Evolutionary conservation across 2,113 vertebrate species (phyloP).

Genomic region (Phalacrocorax carbo): DNA sequence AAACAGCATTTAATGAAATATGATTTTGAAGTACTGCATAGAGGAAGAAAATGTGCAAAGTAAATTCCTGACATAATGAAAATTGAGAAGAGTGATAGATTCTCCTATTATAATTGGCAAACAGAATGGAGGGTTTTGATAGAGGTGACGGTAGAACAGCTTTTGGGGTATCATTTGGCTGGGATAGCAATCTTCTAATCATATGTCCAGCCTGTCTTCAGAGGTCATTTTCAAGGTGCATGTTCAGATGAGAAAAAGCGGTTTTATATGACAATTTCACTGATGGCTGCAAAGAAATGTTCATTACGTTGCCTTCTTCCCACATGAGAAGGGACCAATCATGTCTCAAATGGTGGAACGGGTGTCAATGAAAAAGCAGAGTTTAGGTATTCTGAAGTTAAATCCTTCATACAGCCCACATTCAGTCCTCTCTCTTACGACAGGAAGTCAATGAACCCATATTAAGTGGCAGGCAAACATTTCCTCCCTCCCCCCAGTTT

Average conservation of each 20-base stretch:
- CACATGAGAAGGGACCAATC: neutral
- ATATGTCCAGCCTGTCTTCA: constrained; percentile 3
- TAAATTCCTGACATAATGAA: constrained; percentile 37
- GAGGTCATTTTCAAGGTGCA: constrained; percentile 25
- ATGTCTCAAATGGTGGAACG: neutral
- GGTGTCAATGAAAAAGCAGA: neutral
- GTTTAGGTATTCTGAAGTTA: neutral
- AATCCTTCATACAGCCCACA: neutral
- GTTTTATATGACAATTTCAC: neutral
- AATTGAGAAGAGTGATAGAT: constrained; percentile 16
- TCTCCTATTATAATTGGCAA: constrained; percentile 22
- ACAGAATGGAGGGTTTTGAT: neutral
- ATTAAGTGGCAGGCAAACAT: neutral
- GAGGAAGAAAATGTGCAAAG: constrained; percentile 8
- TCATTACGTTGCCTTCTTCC: neutral
- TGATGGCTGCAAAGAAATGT: constrained; percentile 4
- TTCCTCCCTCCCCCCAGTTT: neutral
- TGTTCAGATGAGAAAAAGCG: neutral
- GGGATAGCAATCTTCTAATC: constrained; percentile 35
- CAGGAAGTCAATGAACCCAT: neutral
- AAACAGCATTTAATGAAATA: constrained; percentile 53
- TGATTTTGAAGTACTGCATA: constrained; percentile 8
- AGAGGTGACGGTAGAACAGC: neutral
- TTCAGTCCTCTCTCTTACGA: neutral
- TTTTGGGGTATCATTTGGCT: constrained; percentile 13